Base-by-base conservation (phyloP, 1,140 invertebrate species). In the Lysiphlebus fabarum region DNA sequence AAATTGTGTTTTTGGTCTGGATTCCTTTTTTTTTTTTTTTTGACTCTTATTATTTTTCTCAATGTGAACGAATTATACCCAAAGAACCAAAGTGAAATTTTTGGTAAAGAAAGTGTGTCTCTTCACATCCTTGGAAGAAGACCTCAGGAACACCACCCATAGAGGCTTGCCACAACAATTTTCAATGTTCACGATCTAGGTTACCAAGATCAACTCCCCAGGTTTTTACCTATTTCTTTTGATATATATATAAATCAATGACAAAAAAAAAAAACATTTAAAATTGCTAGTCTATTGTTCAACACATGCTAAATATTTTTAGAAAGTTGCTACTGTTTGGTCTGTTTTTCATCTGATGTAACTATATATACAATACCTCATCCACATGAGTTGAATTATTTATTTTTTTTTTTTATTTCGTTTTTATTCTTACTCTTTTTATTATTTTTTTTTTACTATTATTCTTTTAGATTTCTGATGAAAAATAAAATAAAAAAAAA, bases 131-230 rank as follows among this genome's bases (percentile, higher is more conserved):
- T 51, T 51, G 49, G 36, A 37, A 51, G n/a, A 37, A 36, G 47
- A 58, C 53, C 41, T 58, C 59, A 36, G 50, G 48, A 61, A 58
- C 66, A 62, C 70, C 70, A 70, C 73, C 73, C 70, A 75, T 67
- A 71, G 72, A 75, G 73, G 72, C 68, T 71, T 72, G 71, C 76
- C 76, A 78, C 74, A 78, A 79, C 74, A 78, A 77, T 77, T 76
- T 78, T 71, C 73, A 51, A 68, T 75, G 66, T 75, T 78, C 74
- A 77, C 71, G 73, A 79, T 76, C 66, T 76, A 75, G 75, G 74
- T 75, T 74, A 77, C 68, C 59, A 55, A 71, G 69, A 59, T 66
- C 62, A 71, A 62, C 69, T 70, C 73, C 67, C 63, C 60, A 53
- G 49, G 53, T 56, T 53, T 66, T 68, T 62, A 66, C 69, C 69